These are phyloP conservation scores for Pseudochromis fuscus DNA, from an alignment of 2,797 vertebrate species.

Conservation along the genomic window DNA sequence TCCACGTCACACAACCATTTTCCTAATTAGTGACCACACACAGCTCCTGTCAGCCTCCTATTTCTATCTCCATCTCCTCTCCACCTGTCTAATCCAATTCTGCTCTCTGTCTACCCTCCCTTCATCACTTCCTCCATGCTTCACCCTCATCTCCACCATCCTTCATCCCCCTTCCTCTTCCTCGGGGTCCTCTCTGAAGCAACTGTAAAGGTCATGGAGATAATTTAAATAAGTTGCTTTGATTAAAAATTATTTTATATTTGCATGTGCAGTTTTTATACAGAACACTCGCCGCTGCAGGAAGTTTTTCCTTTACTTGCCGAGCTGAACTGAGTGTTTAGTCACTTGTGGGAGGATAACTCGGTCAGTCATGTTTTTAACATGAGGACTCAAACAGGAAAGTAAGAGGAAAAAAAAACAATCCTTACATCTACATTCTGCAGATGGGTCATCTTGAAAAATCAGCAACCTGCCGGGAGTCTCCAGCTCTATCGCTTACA, in stretches of 20 bases:
- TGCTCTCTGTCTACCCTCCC: constrained; percentile 18
- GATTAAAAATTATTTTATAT: constrained; percentile 9
- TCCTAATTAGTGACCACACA: constrained; percentile 79
- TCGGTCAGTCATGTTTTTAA: constrained; percentile 20
- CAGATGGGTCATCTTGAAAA: constrained; percentile 22
- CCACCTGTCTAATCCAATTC: constrained; percentile 46
- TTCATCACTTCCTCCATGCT: constrained; percentile 25
- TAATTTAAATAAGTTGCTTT: constrained; percentile 23
- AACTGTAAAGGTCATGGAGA: constrained; percentile 55
- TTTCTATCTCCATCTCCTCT: constrained; percentile 41
- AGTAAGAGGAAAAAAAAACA: background rate
- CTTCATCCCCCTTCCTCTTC: constrained; percentile 17
- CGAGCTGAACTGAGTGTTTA: constrained; percentile 1
- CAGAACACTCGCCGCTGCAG: background rate
- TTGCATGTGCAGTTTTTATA: background rate
- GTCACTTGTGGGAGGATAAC: constrained; percentile 9
- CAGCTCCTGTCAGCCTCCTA: constrained; percentile 53
- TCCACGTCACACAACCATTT: constrained; percentile 58
- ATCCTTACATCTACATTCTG: constrained; percentile 21
- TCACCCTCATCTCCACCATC: constrained; percentile 35
- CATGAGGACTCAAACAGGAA: constrained; percentile 5
- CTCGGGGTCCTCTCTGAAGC: constrained; percentile 20
- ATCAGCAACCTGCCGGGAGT: constrained; percentile 22
- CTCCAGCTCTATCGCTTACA: background rate
- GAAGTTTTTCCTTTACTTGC: background rate